These are phyloP conservation scores for Rhodeus uyekii DNA, from an alignment of 2,797 vertebrate species.

Conservation along the genomic window DNA sequence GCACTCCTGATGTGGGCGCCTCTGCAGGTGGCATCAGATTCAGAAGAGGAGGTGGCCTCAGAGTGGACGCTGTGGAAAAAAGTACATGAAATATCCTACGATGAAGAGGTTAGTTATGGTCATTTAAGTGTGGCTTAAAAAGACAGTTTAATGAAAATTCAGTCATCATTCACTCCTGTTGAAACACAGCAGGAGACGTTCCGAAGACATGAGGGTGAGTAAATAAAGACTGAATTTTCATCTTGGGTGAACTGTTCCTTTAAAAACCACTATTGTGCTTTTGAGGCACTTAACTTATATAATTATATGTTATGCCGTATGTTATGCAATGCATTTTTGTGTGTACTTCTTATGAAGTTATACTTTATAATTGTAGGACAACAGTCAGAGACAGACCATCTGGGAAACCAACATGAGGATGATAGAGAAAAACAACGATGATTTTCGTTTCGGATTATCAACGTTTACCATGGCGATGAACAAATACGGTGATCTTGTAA, in stretches of 20 bases:
- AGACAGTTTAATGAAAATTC: background rate
- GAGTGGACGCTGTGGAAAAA: constrained; percentile 77
- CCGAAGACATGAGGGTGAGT: background rate
- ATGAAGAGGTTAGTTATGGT: constrained; percentile 58
- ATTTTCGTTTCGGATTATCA: constrained; percentile 66
- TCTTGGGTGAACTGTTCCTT: background rate
- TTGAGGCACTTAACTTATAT: background rate
- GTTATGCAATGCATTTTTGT: background rate
- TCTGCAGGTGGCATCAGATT: constrained; percentile 62
- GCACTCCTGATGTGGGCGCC: constrained; percentile 62
- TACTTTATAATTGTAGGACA: constrained; percentile 56
- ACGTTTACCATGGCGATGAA: constrained; percentile 78
- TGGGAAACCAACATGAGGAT: constrained; percentile 72
- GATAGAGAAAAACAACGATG: constrained; percentile 74
- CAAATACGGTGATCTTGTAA: constrained; percentile 80
- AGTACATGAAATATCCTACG: constrained; percentile 66
- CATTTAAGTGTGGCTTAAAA: background rate
- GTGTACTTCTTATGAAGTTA: background rate
- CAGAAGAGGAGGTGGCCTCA: constrained; percentile 68
- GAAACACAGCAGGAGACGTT: background rate
- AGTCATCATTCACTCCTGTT: background rate
- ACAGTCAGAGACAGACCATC: constrained; percentile 69
- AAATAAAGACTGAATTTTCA: background rate
- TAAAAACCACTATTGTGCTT: background rate
- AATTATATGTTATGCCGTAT: background rate